phyloP scores from a whole-genome alignment of 2,797 vertebrate species.

The Pristis pectinata region DNA sequence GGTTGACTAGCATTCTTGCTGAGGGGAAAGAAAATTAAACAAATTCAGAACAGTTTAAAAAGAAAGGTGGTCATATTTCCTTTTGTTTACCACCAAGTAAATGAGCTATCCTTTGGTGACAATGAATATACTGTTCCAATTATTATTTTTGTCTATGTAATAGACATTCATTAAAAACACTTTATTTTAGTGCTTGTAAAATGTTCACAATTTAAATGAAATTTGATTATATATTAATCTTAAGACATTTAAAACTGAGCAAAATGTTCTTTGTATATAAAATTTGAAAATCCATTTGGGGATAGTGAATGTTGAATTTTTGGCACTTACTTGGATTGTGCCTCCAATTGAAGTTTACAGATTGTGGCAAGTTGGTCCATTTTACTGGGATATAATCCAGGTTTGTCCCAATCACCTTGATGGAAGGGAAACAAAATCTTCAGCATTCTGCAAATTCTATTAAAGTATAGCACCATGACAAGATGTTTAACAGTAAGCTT shows the following conservation, averaged over 20 bases:
- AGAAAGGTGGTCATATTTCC: not conserved
- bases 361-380: constrained; percentile 79
- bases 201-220: not conserved
- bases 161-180: not conserved
- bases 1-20: not conserved
- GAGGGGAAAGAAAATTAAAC: not conserved
- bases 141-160: not conserved
- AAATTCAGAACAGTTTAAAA: not conserved
- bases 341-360: constrained; percentile 74
- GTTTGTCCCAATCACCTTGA: constrained; percentile 42
- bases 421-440: constrained; percentile 5
- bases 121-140: not conserved
- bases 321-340: constrained; percentile 65
- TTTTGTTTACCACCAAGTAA: not conserved
- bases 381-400: constrained; percentile 59
- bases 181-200: not conserved
- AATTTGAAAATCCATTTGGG: not conserved
- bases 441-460: not conserved
- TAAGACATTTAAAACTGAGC: not conserved
- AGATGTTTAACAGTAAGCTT: not conserved
- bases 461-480: not conserved
- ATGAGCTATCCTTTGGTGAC: not conserved
- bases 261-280: not conserved
- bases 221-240: not conserved
- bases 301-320: not conserved